These are phyloP conservation scores for Euborellia annulipes DNA, from an alignment of 1,140 invertebrate genomes.

Conservation along the genomic window DNA sequence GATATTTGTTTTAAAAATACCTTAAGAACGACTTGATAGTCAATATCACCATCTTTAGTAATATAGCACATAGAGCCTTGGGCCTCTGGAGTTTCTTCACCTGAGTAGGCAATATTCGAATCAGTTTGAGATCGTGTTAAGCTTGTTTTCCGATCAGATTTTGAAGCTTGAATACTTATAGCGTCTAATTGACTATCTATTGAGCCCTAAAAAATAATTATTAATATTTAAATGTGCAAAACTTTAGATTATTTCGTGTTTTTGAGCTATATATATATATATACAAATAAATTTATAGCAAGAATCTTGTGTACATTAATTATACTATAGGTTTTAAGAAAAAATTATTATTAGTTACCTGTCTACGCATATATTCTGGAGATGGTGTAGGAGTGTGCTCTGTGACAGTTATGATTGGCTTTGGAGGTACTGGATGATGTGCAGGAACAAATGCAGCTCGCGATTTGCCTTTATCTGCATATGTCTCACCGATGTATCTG, in stretches of 20 bases:
- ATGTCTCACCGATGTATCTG: constrained; percentile 43
- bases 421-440: constrained; percentile 34
- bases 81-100: constrained; percentile 65
- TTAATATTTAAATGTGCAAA: too few relatives aligned
- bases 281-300: too few relatives aligned
- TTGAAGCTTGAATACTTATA: constrained; percentile 44
- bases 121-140: constrained; percentile 81
- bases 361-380: constrained; percentile 60
- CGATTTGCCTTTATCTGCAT: constrained; percentile 32
- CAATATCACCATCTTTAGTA: constrained; percentile 85
- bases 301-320: too few relatives aligned
- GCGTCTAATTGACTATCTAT: constrained; percentile 63
- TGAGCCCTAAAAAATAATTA: constrained; percentile 30
- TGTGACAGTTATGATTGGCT: constrained; percentile 92
- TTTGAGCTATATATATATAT: too few relatives aligned
- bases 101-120: constrained; percentile 78
- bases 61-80: constrained; percentile 84
- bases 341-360: too few relatives aligned
- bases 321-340: too few relatives aligned
- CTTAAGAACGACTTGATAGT: constrained; percentile 79
- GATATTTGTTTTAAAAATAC: constrained; percentile 34
- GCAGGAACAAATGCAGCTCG: constrained; percentile 20
- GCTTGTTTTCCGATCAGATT: constrained; percentile 46
- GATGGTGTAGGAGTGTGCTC: constrained; percentile 83
- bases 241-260: too few relatives aligned